Evolutionary conservation across 2,888 invertebrate genomes (phyloP).

Genomic region (Loripinus fragilis): DNA sequence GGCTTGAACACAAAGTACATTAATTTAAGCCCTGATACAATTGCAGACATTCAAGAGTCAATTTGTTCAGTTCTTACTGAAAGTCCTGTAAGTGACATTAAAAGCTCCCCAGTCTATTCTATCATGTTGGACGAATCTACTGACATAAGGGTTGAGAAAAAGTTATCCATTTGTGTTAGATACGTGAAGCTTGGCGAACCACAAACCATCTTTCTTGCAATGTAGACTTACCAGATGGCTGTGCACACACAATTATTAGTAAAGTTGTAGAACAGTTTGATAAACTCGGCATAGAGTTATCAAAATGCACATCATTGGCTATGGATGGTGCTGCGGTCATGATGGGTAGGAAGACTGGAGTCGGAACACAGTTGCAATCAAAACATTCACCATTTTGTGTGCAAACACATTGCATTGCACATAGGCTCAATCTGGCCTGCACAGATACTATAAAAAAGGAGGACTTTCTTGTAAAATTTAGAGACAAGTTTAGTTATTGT

Average conservation of each 20-base stretch:
- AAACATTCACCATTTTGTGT: not conserved
- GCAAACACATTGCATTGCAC: slow-evolving; percentile 48
- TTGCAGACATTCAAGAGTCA: slow-evolving; percentile 35
- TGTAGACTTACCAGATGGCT: slow-evolving; percentile 34
- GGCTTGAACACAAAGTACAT: slow-evolving; percentile 35
- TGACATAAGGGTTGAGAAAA: slow-evolving; percentile 41
- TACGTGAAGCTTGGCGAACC: slow-evolving; percentile 38
- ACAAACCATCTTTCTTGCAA: slow-evolving; percentile 37
- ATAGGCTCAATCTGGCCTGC: slow-evolving; percentile 47
- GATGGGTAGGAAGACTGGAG: slow-evolving; percentile 27
- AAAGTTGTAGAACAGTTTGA: not conserved
- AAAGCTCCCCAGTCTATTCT: slow-evolving; percentile 3
- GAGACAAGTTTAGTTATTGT: slow-evolving; percentile 52
- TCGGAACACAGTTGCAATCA: not conserved
- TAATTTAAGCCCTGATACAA: slow-evolving; percentile 51
- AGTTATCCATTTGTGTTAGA: slow-evolving; percentile 39
- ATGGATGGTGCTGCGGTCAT: slow-evolving; percentile 36
- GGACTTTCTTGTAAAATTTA: slow-evolving; percentile 40
- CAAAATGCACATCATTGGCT: slow-evolving; percentile 33
- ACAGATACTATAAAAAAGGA: slow-evolving; percentile 53
- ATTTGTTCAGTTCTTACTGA: not conserved
- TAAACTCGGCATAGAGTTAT: not conserved
- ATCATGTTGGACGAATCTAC: slow-evolving; percentile 52
- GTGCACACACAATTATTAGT: slow-evolving; percentile 29
- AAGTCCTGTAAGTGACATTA: slow-evolving; percentile 26